phyloP scores from a whole-genome alignment of 2,888 invertebrate species.

The Poecilus cupreus region DNA sequence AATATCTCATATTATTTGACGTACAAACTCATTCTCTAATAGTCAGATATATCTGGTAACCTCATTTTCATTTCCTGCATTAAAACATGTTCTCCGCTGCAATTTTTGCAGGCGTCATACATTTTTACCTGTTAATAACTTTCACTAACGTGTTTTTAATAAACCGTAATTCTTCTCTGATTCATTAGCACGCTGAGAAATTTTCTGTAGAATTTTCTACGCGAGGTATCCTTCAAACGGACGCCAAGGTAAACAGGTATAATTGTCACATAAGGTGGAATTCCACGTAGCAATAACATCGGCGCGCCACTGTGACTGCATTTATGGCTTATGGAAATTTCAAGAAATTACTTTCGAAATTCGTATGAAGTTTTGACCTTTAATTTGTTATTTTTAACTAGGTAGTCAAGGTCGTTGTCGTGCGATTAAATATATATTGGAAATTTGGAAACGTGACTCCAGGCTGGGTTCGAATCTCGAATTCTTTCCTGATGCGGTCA shows the following conservation, averaged over 20 bases:
- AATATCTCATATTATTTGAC: too few species aligned
- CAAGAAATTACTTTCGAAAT: constrained; percentile 35
- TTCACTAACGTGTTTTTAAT: constrained; percentile 7
- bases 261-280: background rate
- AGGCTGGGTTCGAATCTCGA: constrained; percentile 16
- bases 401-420: constrained; percentile 33
- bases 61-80: background rate
- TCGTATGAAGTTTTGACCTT: constrained; percentile 32
- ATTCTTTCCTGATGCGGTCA: constrained; percentile 38
- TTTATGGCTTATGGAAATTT: constrained; percentile 11
- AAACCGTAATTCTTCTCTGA: background rate
- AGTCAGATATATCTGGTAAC: background rate
- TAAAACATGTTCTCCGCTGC: background rate
- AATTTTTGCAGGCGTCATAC: background rate
- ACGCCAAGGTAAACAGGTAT: background rate
- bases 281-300: too few species aligned
- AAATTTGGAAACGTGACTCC: constrained; percentile 34
- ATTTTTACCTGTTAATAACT: background rate
- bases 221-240: background rate
- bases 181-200: background rate
- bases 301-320: background rate
- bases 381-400: constrained; percentile 2
- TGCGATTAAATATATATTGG: constrained; percentile 16
- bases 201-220: background rate
- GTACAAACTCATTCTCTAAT: background rate